phyloP scores from a whole-genome alignment of 2,888 invertebrate genomes.

The Cyrtodaria siliqua region DNA sequence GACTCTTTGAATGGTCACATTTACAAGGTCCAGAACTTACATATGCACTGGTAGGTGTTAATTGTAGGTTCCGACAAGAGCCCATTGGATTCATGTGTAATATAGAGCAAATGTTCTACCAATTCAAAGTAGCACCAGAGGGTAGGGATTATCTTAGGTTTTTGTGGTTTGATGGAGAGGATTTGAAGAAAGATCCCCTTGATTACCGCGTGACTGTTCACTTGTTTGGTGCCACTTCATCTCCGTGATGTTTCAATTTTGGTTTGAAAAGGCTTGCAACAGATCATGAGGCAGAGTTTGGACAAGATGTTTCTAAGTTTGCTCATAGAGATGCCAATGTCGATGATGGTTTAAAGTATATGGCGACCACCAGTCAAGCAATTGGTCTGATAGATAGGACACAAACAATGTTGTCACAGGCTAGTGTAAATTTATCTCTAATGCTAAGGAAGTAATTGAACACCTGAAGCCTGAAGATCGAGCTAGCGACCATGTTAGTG shows the following conservation, averaged over 20 bases:
- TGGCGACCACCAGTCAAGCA: too few species aligned
- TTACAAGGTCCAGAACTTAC: conserved; percentile 38
- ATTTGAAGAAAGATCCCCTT: not conserved
- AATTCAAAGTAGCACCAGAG: conserved; percentile 28
- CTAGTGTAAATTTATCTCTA: too few species aligned
- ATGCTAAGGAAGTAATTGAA: too few species aligned
- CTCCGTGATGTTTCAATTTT: conserved; percentile 58
- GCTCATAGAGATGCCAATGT: too few species aligned
- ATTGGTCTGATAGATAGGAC: too few species aligned
- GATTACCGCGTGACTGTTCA: conserved; percentile 45
- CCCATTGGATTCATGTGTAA: conserved; percentile 44
- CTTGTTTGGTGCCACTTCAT: conserved; percentile 42
- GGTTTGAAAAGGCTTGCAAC: too few species aligned
- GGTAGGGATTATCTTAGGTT: conserved; percentile 43
- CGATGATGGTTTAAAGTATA: too few species aligned
- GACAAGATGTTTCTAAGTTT: too few species aligned
- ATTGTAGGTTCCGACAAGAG: conserved; percentile 38
- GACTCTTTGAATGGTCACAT: conserved; percentile 38
- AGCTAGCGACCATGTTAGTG: too few species aligned
- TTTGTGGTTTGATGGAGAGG: conserved; percentile 40
- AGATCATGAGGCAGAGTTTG: too few species aligned
- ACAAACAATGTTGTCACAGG: too few species aligned
- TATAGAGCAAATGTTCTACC: conserved; percentile 55
- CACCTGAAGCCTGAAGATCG: too few species aligned
- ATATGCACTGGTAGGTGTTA: conserved; percentile 36